phyloP scores from a whole-genome alignment of 2,888 invertebrate genomes.

The Pandemis corylana region DNA sequence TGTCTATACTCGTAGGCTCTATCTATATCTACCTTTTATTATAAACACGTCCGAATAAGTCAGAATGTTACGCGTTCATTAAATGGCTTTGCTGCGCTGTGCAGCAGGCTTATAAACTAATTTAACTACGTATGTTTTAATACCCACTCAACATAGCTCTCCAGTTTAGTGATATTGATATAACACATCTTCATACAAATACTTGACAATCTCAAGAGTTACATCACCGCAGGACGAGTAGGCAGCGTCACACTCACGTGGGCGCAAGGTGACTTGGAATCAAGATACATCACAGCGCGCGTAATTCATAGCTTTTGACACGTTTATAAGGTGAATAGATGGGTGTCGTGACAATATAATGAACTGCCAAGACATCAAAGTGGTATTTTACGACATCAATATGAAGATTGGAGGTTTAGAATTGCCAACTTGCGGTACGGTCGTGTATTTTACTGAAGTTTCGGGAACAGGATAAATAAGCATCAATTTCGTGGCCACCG shows the following conservation, averaged over 20 bases:
- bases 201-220: slow-evolving; percentile 39
- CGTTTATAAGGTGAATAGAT: slow-evolving; percentile 14
- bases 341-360: not conserved
- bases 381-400: not conserved
- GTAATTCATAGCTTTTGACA: slow-evolving; percentile 46
- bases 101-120: no score
- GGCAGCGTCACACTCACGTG: slow-evolving; percentile 30
- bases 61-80: no score
- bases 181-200: slow-evolving; percentile 12
- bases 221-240: slow-evolving; percentile 33
- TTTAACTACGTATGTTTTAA: no score
- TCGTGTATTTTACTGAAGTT: no score
- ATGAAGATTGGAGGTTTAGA: not conserved
- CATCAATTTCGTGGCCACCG: no score
- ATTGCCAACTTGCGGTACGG: no score
- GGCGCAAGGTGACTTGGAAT: slow-evolving; percentile 49
- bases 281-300: slow-evolving; percentile 42
- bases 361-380: not conserved
- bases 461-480: not conserved
- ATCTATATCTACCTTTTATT: no score
- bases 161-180: not conserved
- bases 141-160: not conserved
- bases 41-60: no score
- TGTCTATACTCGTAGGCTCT: no score
- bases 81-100: no score